phyloP scores from a whole-genome alignment of 2,888 invertebrate genomes.

The Epinotia demarniana region DNA sequence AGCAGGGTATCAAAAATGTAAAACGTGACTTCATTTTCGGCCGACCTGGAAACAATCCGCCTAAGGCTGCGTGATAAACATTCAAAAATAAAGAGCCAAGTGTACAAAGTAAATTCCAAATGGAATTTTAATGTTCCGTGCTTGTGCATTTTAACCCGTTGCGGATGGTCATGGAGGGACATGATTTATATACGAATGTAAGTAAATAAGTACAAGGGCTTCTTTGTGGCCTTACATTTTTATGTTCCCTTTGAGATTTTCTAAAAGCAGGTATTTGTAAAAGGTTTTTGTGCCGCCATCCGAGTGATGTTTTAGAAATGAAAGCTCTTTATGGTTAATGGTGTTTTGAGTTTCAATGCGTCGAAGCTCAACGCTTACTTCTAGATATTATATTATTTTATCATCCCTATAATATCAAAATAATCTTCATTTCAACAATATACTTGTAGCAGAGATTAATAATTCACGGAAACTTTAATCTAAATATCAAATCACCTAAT shows the following conservation, averaged over 20 bases:
- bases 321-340: not conserved
- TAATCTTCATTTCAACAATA: not conserved
- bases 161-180: conserved; percentile 25
- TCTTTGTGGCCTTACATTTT: conserved; percentile 36
- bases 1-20: conserved; percentile 32
- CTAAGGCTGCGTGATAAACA: conserved; percentile 26
- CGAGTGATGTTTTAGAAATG: conserved; percentile 29
- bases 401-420: not conserved
- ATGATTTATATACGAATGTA: conserved; percentile 27
- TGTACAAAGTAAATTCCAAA: conserved; percentile 36
- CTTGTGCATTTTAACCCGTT: conserved; percentile 37
- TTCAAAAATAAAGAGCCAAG: conserved; percentile 23
- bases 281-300: not conserved
- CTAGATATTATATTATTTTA: not conserved
- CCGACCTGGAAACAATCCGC: conserved; percentile 10
- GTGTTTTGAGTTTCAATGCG: conserved; percentile 13
- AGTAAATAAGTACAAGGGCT: conserved; percentile 21
- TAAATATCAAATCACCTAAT: not conserved
- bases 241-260: conserved; percentile 29
- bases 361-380: not conserved
- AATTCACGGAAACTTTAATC: not conserved
- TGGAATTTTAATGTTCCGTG: conserved; percentile 34
- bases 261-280: conserved; percentile 26
- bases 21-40: conserved; percentile 38
- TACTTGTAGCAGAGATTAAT: not conserved